phyloP scores from a whole-genome alignment of 2,797 vertebrate genomes.

The Eupleurogrammus muticus region DNA sequence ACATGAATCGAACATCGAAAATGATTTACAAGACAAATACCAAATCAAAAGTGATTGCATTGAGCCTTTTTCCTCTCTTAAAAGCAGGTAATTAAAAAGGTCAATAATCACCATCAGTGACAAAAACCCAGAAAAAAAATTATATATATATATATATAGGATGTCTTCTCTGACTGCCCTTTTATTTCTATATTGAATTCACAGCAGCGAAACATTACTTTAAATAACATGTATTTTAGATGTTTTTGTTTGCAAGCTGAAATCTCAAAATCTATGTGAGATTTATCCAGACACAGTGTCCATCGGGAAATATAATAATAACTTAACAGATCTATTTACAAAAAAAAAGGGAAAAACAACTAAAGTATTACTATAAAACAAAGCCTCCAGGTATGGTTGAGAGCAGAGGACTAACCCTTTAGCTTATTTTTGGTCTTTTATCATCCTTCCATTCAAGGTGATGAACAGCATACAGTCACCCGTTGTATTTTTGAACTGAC shows the following conservation, averaged over 20 bases:
- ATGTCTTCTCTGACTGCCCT: too few species aligned
- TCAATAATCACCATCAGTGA: too few species aligned
- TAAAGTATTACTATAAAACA: background rate
- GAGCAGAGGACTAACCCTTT: constrained; percentile 25
- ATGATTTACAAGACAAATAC: too few species aligned
- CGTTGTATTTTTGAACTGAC: constrained; percentile 60
- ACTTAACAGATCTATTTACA: background rate
- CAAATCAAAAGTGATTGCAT: too few species aligned
- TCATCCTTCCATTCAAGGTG: constrained; percentile 57
- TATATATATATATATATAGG: too few species aligned
- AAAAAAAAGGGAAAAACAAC: background rate
- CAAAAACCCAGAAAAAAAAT: too few species aligned
- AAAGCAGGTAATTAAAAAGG: too few species aligned
- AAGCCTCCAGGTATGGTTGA: background rate
- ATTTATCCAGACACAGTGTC: background rate
- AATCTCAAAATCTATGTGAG: background rate
- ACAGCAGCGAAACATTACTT: too few species aligned
- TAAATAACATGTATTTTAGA: too few species aligned
- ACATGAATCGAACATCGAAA: too few species aligned
- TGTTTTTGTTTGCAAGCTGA: background rate
- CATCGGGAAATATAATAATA: background rate
- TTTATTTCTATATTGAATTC: too few species aligned
- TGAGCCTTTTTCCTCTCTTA: too few species aligned
- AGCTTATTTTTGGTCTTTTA: constrained; percentile 26
- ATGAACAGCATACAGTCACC: constrained; percentile 70